phyloP scores from a whole-genome alignment of 2,113 vertebrate genomes.

The Tragelaphus imberbis region DNA sequence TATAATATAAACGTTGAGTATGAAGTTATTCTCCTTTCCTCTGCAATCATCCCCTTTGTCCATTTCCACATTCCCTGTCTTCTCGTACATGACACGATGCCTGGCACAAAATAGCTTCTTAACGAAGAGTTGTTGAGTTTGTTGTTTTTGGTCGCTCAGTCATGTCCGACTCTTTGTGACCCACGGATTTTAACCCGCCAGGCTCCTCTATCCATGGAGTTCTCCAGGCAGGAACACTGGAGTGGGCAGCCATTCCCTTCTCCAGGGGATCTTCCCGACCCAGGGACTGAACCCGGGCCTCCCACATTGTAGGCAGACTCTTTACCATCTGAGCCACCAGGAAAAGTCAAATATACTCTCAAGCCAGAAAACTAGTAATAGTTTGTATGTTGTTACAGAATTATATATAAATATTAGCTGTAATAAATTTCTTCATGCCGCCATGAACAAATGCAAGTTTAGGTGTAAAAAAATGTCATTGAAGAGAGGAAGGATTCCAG shows the following conservation, averaged over 20 bases:
- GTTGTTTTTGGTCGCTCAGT: neutral
- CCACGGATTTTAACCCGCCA: neutral
- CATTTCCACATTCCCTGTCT: neutral
- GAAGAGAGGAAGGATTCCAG: neutral
- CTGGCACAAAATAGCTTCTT: neutral
- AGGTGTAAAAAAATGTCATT: neutral
- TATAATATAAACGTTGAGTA: neutral
- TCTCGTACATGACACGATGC: neutral
- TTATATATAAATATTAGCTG: neutral
- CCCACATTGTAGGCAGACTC: neutral
- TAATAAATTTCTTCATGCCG: neutral
- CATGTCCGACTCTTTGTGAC: neutral
- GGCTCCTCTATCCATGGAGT: neutral
- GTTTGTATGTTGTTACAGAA: neutral
- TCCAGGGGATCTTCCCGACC: neutral
- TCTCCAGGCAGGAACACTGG: neutral
- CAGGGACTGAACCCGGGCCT: fast-evolving
- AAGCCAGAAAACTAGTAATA: neutral
- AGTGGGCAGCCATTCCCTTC: neutral
- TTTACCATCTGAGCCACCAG: neutral
- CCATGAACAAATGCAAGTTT: neutral
- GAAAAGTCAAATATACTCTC: neutral
- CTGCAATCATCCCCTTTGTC: neutral
- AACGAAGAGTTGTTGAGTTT: neutral
- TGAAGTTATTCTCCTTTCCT: neutral